Evolutionary conservation across 2,888 invertebrate species (phyloP).

Genomic region (Melolontha melolontha): DNA sequence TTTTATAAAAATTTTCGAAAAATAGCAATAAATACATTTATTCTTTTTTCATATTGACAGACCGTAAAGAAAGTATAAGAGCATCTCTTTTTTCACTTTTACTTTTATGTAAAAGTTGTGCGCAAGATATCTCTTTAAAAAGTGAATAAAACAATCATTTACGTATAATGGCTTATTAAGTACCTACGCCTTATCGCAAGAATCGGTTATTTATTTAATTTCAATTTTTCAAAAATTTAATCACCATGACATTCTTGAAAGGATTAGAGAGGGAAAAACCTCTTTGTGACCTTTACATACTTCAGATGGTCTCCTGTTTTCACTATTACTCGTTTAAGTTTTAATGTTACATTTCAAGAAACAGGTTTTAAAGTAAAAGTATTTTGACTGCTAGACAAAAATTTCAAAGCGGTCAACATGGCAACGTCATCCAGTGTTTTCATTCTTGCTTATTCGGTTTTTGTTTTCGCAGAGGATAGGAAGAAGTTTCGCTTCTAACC

Average conservation of each 20-base stretch:
- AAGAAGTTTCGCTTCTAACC: constrained; percentile 21
- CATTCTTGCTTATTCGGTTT: not conserved
- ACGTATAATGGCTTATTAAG: too few species aligned
- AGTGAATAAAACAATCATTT: too few species aligned
- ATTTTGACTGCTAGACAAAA: constrained; percentile 22
- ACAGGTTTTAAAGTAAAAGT: constrained; percentile 38
- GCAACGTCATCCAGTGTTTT: constrained; percentile 16
- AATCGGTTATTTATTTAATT: too few species aligned
- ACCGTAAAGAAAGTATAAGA: too few species aligned
- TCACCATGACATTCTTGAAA: constrained; percentile 32
- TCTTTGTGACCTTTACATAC: constrained; percentile 28
- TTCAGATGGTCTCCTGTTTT: constrained; percentile 33
- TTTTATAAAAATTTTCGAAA: too few species aligned
- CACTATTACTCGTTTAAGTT: constrained; percentile 29
- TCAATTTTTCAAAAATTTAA: not conserved
- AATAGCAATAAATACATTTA: too few species aligned
- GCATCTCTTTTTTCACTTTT: constrained; percentile 11
- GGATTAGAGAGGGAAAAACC: constrained; percentile 30
- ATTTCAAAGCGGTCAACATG: not conserved
- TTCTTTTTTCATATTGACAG: too few species aligned
- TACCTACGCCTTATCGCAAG: too few species aligned
- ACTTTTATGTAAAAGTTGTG: constrained; percentile 16
- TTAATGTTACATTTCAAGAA: constrained; percentile 31
- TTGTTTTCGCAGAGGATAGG: not conserved
- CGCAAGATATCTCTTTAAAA: not conserved